Conservation (phyloP, 2,888 invertebrate genomes). For the Trypoxylon attenuatum region DNA sequence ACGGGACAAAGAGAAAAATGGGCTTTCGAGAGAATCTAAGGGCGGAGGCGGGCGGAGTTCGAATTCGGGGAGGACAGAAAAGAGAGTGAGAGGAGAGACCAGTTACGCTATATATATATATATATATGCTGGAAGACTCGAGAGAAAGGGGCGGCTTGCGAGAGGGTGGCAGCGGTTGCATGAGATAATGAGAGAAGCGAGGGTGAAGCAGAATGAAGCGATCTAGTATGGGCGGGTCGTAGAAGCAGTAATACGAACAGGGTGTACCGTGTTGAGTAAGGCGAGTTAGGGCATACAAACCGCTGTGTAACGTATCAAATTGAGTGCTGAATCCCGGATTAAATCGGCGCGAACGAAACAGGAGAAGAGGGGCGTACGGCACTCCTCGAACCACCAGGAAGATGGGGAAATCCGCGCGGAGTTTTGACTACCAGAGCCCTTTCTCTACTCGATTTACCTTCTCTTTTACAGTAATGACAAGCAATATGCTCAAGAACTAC, state of each 20-base stretch:
- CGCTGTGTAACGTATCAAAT: constrained; percentile 72
- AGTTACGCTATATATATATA: too few relatives aligned
- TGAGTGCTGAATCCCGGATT: constrained; percentile 74
- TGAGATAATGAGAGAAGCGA: constrained; percentile 43
- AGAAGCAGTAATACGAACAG: constrained; percentile 48
- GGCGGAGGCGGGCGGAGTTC: constrained; percentile 20
- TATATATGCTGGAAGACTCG: neutral
- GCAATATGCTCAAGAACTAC: neutral
- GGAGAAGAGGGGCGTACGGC: constrained; percentile 39
- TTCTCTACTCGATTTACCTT: neutral
- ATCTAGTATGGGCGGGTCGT: constrained; percentile 45
- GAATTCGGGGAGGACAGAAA: constrained; percentile 18
- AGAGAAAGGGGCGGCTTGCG: neutral
- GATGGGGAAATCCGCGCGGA: constrained; percentile 37
- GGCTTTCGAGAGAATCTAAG: constrained; percentile 30
- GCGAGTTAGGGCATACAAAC: constrained; percentile 65
- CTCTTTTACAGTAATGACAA: neutral
- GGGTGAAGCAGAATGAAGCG: constrained; percentile 46
- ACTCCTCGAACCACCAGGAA: constrained; percentile 43
- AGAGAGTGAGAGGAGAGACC: constrained; percentile 21
- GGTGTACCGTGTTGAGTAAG: constrained; percentile 55
- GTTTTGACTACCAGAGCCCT: constrained; percentile 25
- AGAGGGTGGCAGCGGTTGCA: constrained; percentile 27
- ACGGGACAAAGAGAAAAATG: constrained; percentile 47
- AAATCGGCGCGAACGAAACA: constrained; percentile 63